Conservation (phyloP, 2,888 invertebrate genomes). For the Piscicola geometra region DNA sequence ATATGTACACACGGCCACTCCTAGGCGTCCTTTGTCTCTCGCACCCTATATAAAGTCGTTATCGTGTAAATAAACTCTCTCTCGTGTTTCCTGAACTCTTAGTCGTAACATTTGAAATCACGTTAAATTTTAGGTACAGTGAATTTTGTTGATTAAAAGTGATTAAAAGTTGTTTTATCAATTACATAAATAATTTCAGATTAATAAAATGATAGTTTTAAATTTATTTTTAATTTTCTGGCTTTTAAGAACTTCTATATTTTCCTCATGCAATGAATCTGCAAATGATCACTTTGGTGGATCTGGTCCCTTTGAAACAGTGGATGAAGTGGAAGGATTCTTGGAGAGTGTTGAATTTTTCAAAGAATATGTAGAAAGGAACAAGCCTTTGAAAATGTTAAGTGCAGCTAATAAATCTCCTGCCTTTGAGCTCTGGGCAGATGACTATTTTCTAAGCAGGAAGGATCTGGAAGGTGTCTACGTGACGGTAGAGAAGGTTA, state of each 20-base stretch:
- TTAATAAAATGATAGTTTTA: no score
- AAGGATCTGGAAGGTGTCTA: conserved; percentile 44
- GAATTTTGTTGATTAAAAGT: no score
- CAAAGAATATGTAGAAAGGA: conserved; percentile 46
- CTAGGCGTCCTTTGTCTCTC: no score
- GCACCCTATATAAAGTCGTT: no score
- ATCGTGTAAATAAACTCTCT: no score
- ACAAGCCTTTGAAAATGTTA: conserved; percentile 49
- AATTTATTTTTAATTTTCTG: not conserved
- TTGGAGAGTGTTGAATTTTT: conserved; percentile 48
- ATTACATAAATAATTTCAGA: no score
- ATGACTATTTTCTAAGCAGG: conserved; percentile 49
- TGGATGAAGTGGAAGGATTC: conserved; percentile 43
- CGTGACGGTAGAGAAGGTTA: conserved; percentile 50
- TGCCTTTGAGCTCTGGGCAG: conserved; percentile 50
- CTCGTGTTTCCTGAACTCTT: no score
- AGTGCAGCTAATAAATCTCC: conserved; percentile 48
- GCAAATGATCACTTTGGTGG: conserved; percentile 50
- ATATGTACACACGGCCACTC: no score
- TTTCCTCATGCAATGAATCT: conserved; percentile 39
- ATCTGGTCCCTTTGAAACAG: conserved; percentile 43
- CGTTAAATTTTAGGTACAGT: no score
- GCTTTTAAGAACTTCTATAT: not conserved
- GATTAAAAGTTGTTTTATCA: no score
- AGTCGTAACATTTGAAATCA: no score